Evolutionary conservation across 1,140 invertebrate genomes (phyloP), one percentile per base, ranked within the genome.

Genomic region (Lordiphosa clarofinis): DNA sequence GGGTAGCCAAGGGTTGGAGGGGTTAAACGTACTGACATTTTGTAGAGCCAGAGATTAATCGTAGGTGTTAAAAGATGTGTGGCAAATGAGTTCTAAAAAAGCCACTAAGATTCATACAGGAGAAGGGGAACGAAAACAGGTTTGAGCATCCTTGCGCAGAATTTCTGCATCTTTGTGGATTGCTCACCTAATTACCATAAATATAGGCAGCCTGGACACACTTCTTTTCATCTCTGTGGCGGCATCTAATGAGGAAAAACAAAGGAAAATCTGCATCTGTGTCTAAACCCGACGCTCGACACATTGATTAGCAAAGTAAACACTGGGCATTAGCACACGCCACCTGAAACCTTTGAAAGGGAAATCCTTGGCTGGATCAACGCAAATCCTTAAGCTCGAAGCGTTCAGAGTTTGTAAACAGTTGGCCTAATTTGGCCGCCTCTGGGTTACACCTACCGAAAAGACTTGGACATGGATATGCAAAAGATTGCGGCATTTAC

Each of bases 381-480:
- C 13, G 49, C 35, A 62, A 59, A 74, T 71, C 58, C 49, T 56
- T 55, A 38, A 55, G 35, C 55, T 47, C 21, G 48, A 55, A 47
- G 42, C 42, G 59, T 42, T 54, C 33, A 46, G 35, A 73, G 74
- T 78, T 78, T 69, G 60, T 54, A 78, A 75, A 82, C 59, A 75
- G 68, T 67, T 75, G 52, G 78, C 57, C 75, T 64, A 81, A 81
- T 81, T 72, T 78, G 54, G 12, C 38, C 38, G 38, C 38, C 12
- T 40, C 15, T 31, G 28, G 28, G 28, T 31, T 31, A 31, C 28
- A 31, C 28, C 28, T 62, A 48, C 49, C 44, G 35, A 38, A 21
- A 38, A 59, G 1, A 36, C 33, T n/a, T 37, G 11, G 12, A 5
- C 65, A 47, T 59, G 38, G 11, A 66, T 43, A 55, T 56, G 47